These are phyloP conservation scores for Maniola hyperantus DNA, from an alignment of 2,888 invertebrate genomes.

Conservation along the genomic window DNA sequence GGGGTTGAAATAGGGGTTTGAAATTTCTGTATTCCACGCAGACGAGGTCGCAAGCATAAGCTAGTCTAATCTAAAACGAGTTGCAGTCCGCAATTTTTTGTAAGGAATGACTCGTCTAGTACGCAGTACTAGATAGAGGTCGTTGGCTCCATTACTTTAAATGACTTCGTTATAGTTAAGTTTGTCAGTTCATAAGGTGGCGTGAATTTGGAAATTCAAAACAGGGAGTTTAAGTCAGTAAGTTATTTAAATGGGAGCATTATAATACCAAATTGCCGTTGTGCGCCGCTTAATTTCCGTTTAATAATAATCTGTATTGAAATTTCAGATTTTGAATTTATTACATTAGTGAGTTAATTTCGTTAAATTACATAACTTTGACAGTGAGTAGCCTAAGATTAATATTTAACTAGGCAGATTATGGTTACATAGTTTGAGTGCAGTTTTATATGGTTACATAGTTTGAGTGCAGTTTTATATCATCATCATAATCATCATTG, in stretches of 20 bases:
- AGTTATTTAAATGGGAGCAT: constrained; percentile 66
- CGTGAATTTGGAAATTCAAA: constrained; percentile 40
- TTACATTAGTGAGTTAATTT: constrained; percentile 15
- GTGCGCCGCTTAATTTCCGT: constrained; percentile 25
- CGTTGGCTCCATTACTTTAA: background rate
- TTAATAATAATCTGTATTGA: constrained; percentile 21
- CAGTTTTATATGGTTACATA: background rate
- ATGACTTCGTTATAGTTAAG: background rate
- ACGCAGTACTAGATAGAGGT: background rate
- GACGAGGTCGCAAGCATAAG: too few relatives aligned
- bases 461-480: background rate
- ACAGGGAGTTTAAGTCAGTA: constrained; percentile 60
- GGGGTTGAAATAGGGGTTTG: too few relatives aligned
- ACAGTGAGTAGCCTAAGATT: constrained; percentile 1
- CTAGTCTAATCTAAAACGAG: too few relatives aligned
- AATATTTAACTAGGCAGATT: background rate
- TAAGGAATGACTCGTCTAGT: too few relatives aligned
- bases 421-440: background rate
- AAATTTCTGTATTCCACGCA: too few relatives aligned
- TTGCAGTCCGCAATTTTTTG: too few relatives aligned
- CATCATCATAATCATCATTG: too few relatives aligned
- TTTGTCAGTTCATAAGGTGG: constrained; percentile 13
- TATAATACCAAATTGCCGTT: constrained; percentile 64
- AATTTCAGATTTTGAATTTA: constrained; percentile 21
- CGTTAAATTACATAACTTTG: constrained; percentile 1